Conservation (phyloP, 2,888 invertebrate genomes). For the Eudemis profundana region DNA sequence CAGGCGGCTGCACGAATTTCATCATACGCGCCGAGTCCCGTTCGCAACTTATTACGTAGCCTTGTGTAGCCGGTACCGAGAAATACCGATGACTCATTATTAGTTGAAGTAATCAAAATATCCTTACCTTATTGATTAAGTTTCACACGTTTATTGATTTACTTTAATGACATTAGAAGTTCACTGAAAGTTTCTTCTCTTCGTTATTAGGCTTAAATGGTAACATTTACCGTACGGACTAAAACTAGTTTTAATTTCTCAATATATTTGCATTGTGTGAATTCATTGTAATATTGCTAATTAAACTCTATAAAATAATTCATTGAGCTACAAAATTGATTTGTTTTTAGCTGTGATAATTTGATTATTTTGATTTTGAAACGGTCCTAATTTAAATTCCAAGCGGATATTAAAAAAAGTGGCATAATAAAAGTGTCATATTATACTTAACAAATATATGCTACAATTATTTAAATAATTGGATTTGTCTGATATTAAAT, state of each 20-base stretch:
- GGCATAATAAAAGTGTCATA: no score
- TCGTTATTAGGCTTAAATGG: no score
- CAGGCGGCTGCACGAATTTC: constrained; percentile 60
- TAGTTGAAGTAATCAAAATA: constrained; percentile 8
- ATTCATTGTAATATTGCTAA: no score
- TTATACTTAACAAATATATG: neutral
- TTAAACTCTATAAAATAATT: no score
- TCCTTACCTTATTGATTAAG: neutral
- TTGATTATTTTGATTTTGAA: no score
- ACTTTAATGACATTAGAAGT: neutral
- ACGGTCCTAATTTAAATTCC: no score
- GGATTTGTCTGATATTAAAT: neutral
- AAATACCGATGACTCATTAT: constrained; percentile 31
- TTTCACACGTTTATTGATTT: neutral
- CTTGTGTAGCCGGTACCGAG: constrained; percentile 24
- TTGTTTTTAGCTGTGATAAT: no score
- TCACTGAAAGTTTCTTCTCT: neutral
- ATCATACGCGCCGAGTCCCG: constrained; percentile 53
- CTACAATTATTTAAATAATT: neutral
- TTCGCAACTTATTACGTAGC: constrained; percentile 77
- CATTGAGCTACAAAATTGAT: no score
- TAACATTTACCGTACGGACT: no score
- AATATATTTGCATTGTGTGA: no score
- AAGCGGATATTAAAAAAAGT: no score
- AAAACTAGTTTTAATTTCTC: no score